Base-by-base conservation (phyloP, 2,113 vertebrate genomes). In the Nothobranchius kuhntae region DNA sequence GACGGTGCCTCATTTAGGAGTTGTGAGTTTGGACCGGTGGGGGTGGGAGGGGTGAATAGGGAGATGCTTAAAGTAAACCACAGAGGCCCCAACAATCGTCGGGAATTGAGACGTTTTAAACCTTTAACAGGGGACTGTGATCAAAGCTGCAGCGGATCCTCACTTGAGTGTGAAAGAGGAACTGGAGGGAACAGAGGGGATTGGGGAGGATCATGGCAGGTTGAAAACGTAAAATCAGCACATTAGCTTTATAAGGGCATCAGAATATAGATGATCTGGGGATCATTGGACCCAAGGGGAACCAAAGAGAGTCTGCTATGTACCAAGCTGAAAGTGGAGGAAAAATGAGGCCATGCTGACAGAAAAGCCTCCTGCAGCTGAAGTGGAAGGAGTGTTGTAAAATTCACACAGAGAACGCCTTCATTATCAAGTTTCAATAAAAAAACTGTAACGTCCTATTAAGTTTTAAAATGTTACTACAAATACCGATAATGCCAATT, bases 101-200 rank as follows among this genome's bases (percentile, higher is more conserved):
- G 85, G 87, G 91, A 92, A 92, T 92, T 93, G 92, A 93, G 92
- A 93, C 91, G 65, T 93, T 93, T 91, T 91, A 92, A 91, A 89
- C 88, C 89, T 87, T 91, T 89, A 91, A 89, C 88, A 79, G 91
- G 92, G 91, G 92, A 92, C 89, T 82, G 83, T 83, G 86, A 93
- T 93, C 91, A 92, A 93, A 93, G 92, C 87, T 58, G 63, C 82
- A 35, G 72, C 48, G 68, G 82, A 90, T 91, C 81, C 88, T 87
- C 86, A 76, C 87, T 87, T 81, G 79, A 89, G 85, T 89, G 78
- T 54, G 87, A 89, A 84, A 78, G 86, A 78, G 78, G 81, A 83
- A 89, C 85, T 73, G 48, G 80, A 71, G 87, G 90, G 81, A 91
- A 85, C 87, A 83, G 84, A 89, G 84, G 86, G 90, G 91, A 92